Percentiles rank a stretch among this genome's conserved stretches.
These are phyloP conservation scores for Forficula auricularia DNA, from an alignment of 1,140 invertebrate genomes.

Conservation along the genomic window DNA sequence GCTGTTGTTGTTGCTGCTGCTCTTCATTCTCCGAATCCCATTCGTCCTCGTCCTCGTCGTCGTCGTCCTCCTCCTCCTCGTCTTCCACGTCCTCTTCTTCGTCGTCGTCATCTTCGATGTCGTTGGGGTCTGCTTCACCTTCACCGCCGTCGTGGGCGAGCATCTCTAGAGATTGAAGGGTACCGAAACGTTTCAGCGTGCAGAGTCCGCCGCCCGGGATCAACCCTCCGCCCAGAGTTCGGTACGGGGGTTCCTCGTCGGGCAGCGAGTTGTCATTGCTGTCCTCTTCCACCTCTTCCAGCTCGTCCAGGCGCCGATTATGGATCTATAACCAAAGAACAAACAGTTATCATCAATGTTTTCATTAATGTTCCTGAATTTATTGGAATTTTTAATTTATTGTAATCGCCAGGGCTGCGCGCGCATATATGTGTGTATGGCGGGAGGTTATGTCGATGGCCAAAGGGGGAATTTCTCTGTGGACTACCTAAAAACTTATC, in stretches of 20 bases:
- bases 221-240: slow-evolving; percentile 18
- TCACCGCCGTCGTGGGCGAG: slow-evolving; percentile 37
- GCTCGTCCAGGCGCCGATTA: no score
- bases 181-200: slow-evolving; percentile 39
- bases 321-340: no score
- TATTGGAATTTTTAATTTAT: no score
- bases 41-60: slow-evolving; percentile 24
- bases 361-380: no score
- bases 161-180: slow-evolving; percentile 57
- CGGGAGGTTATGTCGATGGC: no score
- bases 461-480: no score
- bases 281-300: slow-evolving; percentile 23
- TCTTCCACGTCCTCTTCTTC: slow-evolving; percentile 9
- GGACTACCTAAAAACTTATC: no score
- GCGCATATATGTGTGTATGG: no score
- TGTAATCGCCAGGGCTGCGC: no score
- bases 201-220: slow-evolving; percentile 20
- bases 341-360: no score
- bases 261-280: slow-evolving; percentile 28
- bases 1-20: no score
- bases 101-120: slow-evolving; percentile 2
- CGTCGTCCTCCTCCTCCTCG: slow-evolving; percentile 32
- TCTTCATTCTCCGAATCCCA: slow-evolving; percentile 6
- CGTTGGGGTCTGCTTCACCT: slow-evolving; percentile 12
- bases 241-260: slow-evolving; percentile 32